Percentiles rank a stretch among this genome's conserved stretches.
Conservation (phyloP, 2,113 vertebrate species). For the Bagarius yarrelli region DNA sequence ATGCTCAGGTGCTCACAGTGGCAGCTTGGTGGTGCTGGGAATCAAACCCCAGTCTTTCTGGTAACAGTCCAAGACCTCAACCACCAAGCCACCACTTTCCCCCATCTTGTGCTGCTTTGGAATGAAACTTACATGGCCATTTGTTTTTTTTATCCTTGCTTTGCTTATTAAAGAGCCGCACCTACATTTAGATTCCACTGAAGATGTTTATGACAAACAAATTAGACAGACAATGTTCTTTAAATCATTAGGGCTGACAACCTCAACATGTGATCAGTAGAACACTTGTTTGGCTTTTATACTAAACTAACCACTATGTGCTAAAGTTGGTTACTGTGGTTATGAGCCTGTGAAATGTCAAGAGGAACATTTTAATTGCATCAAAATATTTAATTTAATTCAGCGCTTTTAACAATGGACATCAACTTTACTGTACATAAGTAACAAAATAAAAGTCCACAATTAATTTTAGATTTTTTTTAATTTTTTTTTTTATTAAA, state of each 20-base stretch:
- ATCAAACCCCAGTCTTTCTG: no score
- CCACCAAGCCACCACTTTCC: no score
- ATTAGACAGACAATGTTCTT: neutral
- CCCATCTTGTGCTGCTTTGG: neutral
- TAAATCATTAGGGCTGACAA: neutral
- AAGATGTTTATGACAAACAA: neutral
- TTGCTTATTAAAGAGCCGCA: neutral
- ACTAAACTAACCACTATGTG: neutral
- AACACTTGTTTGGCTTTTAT: neutral
- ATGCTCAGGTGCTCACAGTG: no score
- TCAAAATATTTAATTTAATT: no score
- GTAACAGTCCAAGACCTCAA: no score
- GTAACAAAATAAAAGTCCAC: no score
- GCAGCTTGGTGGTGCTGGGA: no score
- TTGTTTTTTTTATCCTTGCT: neutral
- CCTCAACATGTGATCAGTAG: neutral
- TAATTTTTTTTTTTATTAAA: no score
- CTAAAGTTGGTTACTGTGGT: neutral
- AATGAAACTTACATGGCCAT: neutral
- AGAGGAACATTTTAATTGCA: neutral
- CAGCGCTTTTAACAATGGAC: no score
- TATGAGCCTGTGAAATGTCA: neutral
- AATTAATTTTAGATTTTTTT: no score
- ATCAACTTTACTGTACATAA: no score
- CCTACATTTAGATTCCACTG: neutral